Evolutionary conservation across 1,140 invertebrate genomes (phyloP), one percentile per base, ranked within the genome.

Genomic region (Aphidius gifuensis): DNA sequence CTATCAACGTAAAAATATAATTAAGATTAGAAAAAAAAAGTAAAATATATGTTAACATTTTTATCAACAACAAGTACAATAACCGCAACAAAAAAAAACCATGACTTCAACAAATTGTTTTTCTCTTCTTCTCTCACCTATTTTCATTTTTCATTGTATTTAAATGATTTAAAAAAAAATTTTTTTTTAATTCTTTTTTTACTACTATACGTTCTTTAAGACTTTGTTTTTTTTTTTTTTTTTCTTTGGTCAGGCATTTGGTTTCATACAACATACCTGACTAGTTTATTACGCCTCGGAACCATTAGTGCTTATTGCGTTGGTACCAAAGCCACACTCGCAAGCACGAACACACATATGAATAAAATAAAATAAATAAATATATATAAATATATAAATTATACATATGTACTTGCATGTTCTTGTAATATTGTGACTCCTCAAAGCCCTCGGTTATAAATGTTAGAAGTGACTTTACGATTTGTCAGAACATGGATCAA

Each of bases 401-500:
- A 49, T 21, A n/a, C n/a, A 49, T 49, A 49, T 21, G 21, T 21
- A 49, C 6, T 8, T 43, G 40, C 11, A n/a, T 42, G 40, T 9
- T 38, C 43, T 21, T 43, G 23, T 32, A 44, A 44, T 32, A 5
- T 39, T 39, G 7, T 53, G 50, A 32, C 1, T 32, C 4, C 4
- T 32, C 4, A 32, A 32, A 32, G 4, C 4, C 23, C 23, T 32
- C 23, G 4, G 23, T 32, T 16, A 16, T 49, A 46, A 56, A 54
- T 49, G 23, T n/a, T 46, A 49, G 60, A 50, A 62, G 39, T 59
- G 64, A 66, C 23, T 72, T 73, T 73, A 73, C 65, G 71, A 73
- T 47, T 51, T n/a, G 51, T 46, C 68, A 64, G 69, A 73, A 66
- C 63, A 61, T 62, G 64, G 65, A 68, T 73, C 69, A 67, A 71